Evolutionary conservation across 2,113 vertebrate genomes (phyloP), one percentile per base, ranked within the genome.

Genomic region (Gyps fulvus): DNA sequence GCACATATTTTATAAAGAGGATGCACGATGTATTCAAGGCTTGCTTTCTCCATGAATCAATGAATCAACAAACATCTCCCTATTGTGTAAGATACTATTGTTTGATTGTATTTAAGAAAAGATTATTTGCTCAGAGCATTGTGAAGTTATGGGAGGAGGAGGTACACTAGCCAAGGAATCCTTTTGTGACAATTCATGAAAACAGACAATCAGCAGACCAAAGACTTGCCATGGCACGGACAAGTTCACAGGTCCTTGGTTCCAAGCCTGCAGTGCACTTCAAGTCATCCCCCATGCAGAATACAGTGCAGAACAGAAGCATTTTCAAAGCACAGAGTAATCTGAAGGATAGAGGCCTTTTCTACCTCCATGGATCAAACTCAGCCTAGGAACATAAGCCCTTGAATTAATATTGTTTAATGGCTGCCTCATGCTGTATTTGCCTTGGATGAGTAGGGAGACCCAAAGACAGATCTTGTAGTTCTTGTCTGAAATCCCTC

Each of bases 1-100:
- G 87, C 90, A 97, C 78, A 43, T 94, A 96, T 95, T 97, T 97
- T 97, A 92, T 83, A 74, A 80, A 95, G 81, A 95, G 94, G 83
- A 91, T 38, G 23, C 36, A 76, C 3, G 8, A 87, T 38, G 26
- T 36, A 50, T 80, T 90, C 87, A 80, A 82, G 72, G 40, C 71
- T 93, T 40, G 9, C 55, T 72, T 84, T 83, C 74, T 54, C 54
- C 58, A 83, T 18, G 55, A 89, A 81, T 4, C 63, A 79, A 85
- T 59, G 76, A 87, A 79, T 83, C 81, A 93, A 87, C 62, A 85
- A 88, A 82, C 74, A 45, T 61, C 49, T 82, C 87, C 55, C 55
- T 57, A 17, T 62, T 95, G 81, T 77, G 45, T 50, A 63, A 89
- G 71, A 72, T 88, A 49, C 57, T 76, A 88, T 55, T 93, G 73